These are phyloP conservation scores for Corythaeola cristata DNA, from an alignment of 2,113 vertebrate genomes.

Conservation along the genomic window DNA sequence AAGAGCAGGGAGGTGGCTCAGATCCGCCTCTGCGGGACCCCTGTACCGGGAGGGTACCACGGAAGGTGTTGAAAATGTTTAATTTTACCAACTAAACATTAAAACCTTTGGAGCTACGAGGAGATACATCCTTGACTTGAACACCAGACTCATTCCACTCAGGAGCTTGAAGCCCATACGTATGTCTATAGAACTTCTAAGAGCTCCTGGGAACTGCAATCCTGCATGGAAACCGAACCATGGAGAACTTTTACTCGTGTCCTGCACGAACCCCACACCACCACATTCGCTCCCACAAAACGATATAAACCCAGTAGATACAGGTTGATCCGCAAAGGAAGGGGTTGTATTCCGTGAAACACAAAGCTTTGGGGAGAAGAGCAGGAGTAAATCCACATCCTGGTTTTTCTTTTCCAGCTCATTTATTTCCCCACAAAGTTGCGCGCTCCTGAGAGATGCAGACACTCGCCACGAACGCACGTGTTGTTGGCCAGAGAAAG, in stretches of 20 bases:
- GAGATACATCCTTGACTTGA: not conserved
- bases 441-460: not conserved
- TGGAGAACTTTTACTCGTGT: not conserved
- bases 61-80: not conserved
- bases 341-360: not conserved
- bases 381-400: not conserved
- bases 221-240: not conserved
- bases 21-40: rapidly evolving
- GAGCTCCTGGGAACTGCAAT: not conserved
- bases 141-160: not conserved
- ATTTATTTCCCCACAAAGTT: not conserved
- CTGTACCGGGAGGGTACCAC: not conserved
- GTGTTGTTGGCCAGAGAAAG: not conserved
- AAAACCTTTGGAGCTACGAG: rapidly evolving
- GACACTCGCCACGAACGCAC: not conserved
- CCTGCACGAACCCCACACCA: not conserved
- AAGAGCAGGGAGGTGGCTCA: not conserved
- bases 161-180: not conserved
- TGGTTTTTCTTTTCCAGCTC: not conserved
- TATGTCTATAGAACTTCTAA: not conserved
- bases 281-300: not conserved
- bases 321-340: not conserved
- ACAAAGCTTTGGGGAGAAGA: not conserved
- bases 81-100: not conserved
- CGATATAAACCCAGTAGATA: not conserved